A percentile compares a stretch with the other conserved stretches of the same genome.
These are phyloP conservation scores for Drosophila novamexicana DNA, from an alignment of 1,140 invertebrate genomes.

Conservation along the genomic window DNA sequence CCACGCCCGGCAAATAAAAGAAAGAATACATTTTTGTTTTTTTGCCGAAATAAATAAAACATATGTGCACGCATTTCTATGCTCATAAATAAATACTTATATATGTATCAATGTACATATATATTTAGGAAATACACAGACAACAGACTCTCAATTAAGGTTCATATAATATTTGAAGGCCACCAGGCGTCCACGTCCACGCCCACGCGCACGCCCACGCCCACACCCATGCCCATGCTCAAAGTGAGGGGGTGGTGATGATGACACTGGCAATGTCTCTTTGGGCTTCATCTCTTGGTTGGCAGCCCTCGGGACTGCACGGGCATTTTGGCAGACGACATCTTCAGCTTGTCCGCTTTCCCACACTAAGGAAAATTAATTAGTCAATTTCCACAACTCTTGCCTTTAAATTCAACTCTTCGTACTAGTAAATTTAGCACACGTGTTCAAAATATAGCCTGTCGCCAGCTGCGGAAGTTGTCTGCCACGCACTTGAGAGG, in stretches of 20 bases:
- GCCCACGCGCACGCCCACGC: neutral
- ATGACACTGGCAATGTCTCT: neutral
- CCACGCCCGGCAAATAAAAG: slow-evolving; percentile 50
- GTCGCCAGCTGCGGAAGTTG: slow-evolving; percentile 66
- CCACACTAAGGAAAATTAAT: slow-evolving; percentile 48
- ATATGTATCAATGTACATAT: slow-evolving; percentile 13
- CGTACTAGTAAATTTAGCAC: slow-evolving; percentile 51
- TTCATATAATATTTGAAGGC: slow-evolving; percentile 74
- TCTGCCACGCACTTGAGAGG: slow-evolving; percentile 47
- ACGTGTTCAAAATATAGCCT: slow-evolving; percentile 63
- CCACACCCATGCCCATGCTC: slow-evolving; percentile 2
- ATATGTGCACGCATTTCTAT: slow-evolving; percentile 47
- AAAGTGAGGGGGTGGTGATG: slow-evolving; percentile 9
- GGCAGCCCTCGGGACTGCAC: slow-evolving; percentile 55
- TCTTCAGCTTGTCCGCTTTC: slow-evolving; percentile 36
- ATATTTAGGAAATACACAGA: neutral
- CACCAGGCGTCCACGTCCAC: slow-evolving; percentile 55
- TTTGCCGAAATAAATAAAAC: slow-evolving; percentile 57
- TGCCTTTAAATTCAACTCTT: slow-evolving; percentile 3
- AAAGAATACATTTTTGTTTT: slow-evolving; percentile 34
- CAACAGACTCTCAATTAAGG: slow-evolving; percentile 65
- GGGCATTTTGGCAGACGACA: slow-evolving; percentile 78
- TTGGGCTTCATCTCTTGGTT: slow-evolving; percentile 12
- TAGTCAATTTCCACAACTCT: slow-evolving; percentile 51
- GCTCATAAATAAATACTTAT: slow-evolving; percentile 40